phyloP scores from a whole-genome alignment of 2,113 vertebrate genomes.

The Pogona vitticeps region DNA sequence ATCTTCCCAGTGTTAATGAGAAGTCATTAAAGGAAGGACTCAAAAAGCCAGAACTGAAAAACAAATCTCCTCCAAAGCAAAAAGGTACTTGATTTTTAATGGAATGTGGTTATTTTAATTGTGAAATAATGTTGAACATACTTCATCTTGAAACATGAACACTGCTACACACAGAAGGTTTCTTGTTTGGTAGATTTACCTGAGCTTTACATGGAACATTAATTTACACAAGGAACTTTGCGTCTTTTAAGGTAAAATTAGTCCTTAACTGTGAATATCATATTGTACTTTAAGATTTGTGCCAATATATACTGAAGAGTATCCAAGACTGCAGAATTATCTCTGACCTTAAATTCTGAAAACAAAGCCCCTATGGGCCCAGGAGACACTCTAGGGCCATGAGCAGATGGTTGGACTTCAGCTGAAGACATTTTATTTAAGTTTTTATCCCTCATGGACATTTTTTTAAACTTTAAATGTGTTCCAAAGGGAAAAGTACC shows the following conservation, averaged over 20 bases:
- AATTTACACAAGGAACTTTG: background rate
- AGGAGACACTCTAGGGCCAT: no score
- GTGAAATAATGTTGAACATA: background rate
- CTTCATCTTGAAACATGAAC: background rate
- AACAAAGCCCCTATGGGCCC: background rate
- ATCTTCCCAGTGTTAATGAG: constrained; percentile 62
- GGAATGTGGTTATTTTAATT: fast-evolving
- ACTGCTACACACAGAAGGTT: background rate
- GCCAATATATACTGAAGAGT: background rate
- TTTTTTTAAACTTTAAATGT: background rate
- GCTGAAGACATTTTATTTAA: background rate
- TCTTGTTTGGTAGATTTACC: background rate
- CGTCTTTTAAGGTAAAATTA: background rate
- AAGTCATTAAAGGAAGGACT: constrained; percentile 69
- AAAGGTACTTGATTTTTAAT: constrained; percentile 74
- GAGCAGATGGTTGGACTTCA: background rate
- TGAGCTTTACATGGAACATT: background rate
- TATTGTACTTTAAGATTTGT: background rate
- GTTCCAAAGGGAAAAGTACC: background rate
- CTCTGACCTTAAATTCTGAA: background rate
- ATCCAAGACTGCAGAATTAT: background rate
- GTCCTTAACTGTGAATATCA: background rate
- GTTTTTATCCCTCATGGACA: background rate
- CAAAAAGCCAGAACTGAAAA: constrained; percentile 63
- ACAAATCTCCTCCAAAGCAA: constrained; percentile 67